Conservation (phyloP, 2,888 invertebrate genomes). For the Smittia sp. region DNA sequence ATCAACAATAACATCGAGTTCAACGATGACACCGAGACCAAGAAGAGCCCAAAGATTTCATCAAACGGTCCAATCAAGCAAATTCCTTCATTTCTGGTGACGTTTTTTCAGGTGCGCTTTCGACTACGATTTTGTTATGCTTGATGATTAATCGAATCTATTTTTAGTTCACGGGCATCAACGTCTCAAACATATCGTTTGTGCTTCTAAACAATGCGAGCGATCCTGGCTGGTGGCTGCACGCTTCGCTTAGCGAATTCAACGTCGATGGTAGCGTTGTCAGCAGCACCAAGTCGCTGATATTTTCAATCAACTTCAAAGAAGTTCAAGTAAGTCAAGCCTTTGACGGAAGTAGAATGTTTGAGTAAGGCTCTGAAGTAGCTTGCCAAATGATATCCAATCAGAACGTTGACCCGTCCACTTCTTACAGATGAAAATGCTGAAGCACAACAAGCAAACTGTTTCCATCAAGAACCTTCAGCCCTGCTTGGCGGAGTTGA, state of each 20-base stretch:
- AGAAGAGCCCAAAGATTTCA: conserved; percentile 46
- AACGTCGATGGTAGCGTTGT: conserved; percentile 67
- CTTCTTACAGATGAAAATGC: conserved; percentile 32
- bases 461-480: conserved; percentile 54
- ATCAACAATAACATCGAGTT: conserved; percentile 70
- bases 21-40: conserved; percentile 40
- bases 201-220: conserved; percentile 61
- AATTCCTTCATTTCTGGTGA: conserved; percentile 74
- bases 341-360: neutral
- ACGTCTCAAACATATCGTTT: conserved; percentile 70
- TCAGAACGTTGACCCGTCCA: no score
- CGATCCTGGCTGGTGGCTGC: conserved; percentile 67
- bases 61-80: conserved; percentile 51
- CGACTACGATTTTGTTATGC: no score
- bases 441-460: conserved; percentile 11
- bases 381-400: neutral
- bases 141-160: conserved; percentile 1
- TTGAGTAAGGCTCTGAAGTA: neutral
- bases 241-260: conserved; percentile 67
- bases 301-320: conserved; percentile 70
- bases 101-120: conserved; percentile 71
- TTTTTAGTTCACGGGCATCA: conserved; percentile 78
- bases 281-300: conserved; percentile 65
- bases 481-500: conserved; percentile 69
- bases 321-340: conserved; percentile 63